phyloP scores from a whole-genome alignment of 2,888 invertebrate genomes.

The Leptopilina syphax region DNA sequence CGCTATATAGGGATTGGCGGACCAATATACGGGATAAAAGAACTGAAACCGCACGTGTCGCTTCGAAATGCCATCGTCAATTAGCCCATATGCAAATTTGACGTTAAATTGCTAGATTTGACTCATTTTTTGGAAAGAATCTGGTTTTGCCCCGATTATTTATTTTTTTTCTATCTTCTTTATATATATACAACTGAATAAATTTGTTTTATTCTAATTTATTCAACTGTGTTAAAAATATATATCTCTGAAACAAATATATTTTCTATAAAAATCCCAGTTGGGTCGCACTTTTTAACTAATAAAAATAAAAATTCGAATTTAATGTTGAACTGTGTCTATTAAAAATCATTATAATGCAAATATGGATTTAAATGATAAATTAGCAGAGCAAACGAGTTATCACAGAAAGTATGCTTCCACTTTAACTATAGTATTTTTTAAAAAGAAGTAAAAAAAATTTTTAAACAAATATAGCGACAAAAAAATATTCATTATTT shows the following conservation, averaged over 20 bases:
- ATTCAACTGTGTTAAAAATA: not conserved
- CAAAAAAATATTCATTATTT: no score
- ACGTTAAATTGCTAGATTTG: constrained; percentile 18
- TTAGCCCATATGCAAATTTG: constrained; percentile 33
- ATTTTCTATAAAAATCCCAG: not conserved
- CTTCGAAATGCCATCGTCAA: constrained; percentile 30
- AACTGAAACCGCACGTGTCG: constrained; percentile 33
- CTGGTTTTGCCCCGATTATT: constrained; percentile 19
- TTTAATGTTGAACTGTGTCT: no score
- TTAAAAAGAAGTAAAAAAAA: no score
- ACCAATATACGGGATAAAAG: constrained; percentile 6
- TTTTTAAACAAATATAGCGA: no score
- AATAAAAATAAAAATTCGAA: not conserved
- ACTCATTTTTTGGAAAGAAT: constrained; percentile 24
- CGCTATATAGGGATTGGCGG: not conserved
- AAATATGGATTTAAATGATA: no score
- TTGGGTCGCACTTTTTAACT: not conserved
- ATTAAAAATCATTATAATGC: no score
- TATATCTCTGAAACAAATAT: not conserved
- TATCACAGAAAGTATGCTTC: no score
- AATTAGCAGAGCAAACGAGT: no score
- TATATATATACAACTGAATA: constrained; percentile 13
- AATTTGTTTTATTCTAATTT: constrained; percentile 34
- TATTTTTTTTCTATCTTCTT: not conserved
- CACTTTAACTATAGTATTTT: no score